These are phyloP conservation scores for Iguana delicatissima DNA, from an alignment of 2,797 vertebrate species.

Conservation along the genomic window DNA sequence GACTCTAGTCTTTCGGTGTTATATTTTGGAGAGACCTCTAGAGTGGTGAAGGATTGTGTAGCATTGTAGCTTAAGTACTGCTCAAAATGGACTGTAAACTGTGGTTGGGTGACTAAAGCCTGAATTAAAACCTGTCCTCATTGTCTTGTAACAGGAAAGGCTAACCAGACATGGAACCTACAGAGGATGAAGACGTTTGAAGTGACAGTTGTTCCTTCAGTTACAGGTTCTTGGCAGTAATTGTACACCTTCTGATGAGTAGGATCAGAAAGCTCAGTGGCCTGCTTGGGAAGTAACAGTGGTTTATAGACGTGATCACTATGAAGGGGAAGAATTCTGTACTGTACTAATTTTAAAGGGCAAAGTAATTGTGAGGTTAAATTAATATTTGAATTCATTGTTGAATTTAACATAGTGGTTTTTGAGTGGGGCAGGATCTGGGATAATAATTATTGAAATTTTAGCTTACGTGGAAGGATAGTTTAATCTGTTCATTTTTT, in stretches of 20 bases:
- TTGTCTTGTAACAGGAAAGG: constrained; percentile 70
- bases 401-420: not conserved
- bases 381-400: too few relatives aligned
- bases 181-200: constrained; percentile 80
- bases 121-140: not conserved
- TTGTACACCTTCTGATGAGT: not conserved
- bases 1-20: not conserved
- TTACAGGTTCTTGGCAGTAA: constrained; percentile 69
- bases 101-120: not conserved
- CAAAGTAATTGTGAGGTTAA: not conserved
- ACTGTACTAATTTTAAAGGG: not conserved
- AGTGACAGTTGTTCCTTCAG: constrained; percentile 80
- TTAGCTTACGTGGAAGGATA: not conserved
- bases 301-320: too few relatives aligned
- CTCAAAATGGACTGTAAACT: not conserved
- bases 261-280: constrained; percentile 9
- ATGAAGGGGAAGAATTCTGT: too few relatives aligned
- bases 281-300: not conserved
- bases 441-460: not conserved
- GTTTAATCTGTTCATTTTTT: not conserved
- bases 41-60: not conserved
- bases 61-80: not conserved
- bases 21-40: not conserved
- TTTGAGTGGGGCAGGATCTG: not conserved
- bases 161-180: constrained; percentile 82